Percentiles rank a stretch among this genome's conserved stretches.
Evolutionary conservation across 2,113 vertebrate species (phyloP).

Genomic region (Orcinus orca): DNA sequence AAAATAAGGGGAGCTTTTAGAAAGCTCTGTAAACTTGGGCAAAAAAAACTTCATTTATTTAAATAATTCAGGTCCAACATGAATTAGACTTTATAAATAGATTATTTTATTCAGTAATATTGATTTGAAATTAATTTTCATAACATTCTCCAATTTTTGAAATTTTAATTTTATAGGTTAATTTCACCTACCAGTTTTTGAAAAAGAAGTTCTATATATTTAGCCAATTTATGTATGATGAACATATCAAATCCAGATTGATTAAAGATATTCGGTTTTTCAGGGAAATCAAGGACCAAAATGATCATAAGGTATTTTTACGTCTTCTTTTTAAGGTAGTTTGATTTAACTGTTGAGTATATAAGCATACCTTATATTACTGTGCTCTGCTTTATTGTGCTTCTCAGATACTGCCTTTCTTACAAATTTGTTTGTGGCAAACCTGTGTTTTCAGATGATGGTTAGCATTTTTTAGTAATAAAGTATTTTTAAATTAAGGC

Average conservation of each 20-base stretch:
- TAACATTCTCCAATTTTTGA: slow-evolving; percentile 39
- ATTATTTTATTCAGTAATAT: neutral
- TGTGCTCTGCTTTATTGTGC: neutral
- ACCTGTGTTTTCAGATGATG: neutral
- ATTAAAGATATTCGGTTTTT: slow-evolving; percentile 99
- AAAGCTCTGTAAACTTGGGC: neutral
- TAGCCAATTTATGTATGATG: slow-evolving; percentile 99
- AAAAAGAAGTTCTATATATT: slow-evolving; percentile 99
- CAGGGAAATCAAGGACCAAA: slow-evolving; percentile 98
- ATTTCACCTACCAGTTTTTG: slow-evolving; percentile 99
- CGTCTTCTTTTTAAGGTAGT: neutral
- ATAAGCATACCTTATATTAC: neutral
- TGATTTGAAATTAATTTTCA: slow-evolving; percentile 44
- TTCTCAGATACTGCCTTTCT: neutral
- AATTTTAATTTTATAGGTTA: slow-evolving; percentile 87
- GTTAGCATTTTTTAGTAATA: neutral
- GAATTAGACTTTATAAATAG: neutral
- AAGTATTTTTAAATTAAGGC: neutral
- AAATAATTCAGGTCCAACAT: neutral
- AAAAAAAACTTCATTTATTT: neutral
- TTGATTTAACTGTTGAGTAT: neutral
- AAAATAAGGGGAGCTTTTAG: neutral
- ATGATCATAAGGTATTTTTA: slow-evolving; percentile 94
- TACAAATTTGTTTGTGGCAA: neutral
- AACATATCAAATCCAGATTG: slow-evolving; percentile 98